Base-by-base conservation (phyloP, 2,888 invertebrate species). In the Tenthredo distinguenda region DNA sequence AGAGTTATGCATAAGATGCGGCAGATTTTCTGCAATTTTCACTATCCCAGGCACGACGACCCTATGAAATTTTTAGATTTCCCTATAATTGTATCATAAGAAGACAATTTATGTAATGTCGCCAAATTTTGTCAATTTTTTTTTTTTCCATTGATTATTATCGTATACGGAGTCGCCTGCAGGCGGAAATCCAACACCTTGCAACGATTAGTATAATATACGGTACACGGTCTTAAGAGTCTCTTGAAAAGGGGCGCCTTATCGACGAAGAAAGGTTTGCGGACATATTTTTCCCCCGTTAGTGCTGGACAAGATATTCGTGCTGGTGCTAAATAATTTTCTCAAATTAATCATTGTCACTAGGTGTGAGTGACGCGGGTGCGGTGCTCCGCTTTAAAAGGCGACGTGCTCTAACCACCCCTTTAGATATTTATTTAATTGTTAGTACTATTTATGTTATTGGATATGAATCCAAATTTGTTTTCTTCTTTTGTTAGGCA, bases 371-470 rank as follows among this genome's bases (percentile, higher is more conserved):
- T 21, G 58, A 62, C 37, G 81, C 58, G 81, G 21, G 81, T 31
- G 81, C 81, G 58, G 40, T 43, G 72, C 43, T 74, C 72, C 72
- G 72, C 26, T 74, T 43, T 37, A 58, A 62, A 62, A 81, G 34
- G 47, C 58, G 37, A 62, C 81, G 81, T 50, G 81, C 62, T 62
- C 58, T 62, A 81, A 62, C 58, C 81, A 37, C 50, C 50, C 68
- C 79, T 85, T 79, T 65, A 85, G 55, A 85, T 85, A 85, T 85
- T 85, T 85, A 85, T 85, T 85, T 71, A 62, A 79, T 81, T 81
- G 79, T 85, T 85, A 85, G 85, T 85, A 74, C 72, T 85, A 85
- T 85, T 85, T 85, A 82, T 85, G 85, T 85, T 85, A 85, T 85
- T 85, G 85, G 85, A 85, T 82, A 71, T 18, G 26, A 65, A 85